A percentile compares a stretch with the other conserved stretches of the same genome.
phyloP scores from a whole-genome alignment of 2,113 vertebrate genomes.

The Corythornis vintsioides region DNA sequence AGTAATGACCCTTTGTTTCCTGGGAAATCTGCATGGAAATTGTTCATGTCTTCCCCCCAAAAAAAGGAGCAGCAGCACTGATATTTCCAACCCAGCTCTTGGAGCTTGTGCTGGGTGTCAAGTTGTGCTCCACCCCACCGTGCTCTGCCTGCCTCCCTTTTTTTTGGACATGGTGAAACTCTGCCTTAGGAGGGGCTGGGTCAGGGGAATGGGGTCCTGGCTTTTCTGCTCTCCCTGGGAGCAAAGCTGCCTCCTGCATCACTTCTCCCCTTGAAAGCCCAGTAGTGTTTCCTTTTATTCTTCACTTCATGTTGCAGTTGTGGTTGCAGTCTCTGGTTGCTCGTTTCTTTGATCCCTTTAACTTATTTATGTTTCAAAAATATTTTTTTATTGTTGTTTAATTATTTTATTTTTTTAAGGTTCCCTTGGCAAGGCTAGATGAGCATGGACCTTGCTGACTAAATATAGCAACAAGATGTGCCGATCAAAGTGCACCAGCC shows the following conservation, averaged over 20 bases:
- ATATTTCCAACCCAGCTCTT: background rate
- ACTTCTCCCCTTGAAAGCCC: slow-evolving; percentile 33
- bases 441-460: background rate
- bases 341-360: background rate
- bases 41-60: background rate
- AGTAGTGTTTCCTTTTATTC: slow-evolving; percentile 18
- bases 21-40: accelerated
- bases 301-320: background rate
- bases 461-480: background rate
- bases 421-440: background rate
- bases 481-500: background rate
- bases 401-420: background rate
- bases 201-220: background rate
- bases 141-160: accelerated
- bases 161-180: background rate
- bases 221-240: background rate
- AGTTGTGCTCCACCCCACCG: accelerated
- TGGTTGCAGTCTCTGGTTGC: accelerated
- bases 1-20: background rate
- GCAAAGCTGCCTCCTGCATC: background rate
- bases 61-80: background rate
- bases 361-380: background rate
- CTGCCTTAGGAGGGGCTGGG: background rate
- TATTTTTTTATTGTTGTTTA: background rate
- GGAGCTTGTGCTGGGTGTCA: background rate